These are phyloP conservation scores for Nasalis larvatus DNA, from an alignment of 2,113 vertebrate genomes.

Conservation along the genomic window DNA sequence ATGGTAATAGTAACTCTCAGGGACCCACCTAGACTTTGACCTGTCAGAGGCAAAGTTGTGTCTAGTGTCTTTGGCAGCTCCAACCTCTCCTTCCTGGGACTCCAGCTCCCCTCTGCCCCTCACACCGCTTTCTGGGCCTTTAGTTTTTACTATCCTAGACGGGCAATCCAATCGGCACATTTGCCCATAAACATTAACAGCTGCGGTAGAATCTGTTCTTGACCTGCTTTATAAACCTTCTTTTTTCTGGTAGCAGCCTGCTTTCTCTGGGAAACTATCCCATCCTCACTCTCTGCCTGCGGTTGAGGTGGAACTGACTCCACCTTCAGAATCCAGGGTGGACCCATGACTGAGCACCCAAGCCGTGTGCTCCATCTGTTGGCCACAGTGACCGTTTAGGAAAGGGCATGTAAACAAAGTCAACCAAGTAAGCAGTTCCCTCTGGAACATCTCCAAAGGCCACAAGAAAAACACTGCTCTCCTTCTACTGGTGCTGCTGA, in stretches of 20 bases:
- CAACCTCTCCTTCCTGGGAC: not conserved
- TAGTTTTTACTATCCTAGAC: not conserved
- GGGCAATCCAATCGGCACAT: not conserved
- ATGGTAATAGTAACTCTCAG: not conserved
- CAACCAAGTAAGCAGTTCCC: not conserved
- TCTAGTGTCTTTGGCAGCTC: too few species aligned
- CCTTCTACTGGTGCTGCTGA: not conserved
- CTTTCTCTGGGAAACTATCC: not conserved
- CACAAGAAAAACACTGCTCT: not conserved
- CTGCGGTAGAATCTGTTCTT: not conserved
- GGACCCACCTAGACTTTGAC: not conserved
- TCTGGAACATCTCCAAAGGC: not conserved
- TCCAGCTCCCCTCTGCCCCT: too few species aligned
- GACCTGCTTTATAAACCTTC: not conserved
- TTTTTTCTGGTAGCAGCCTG: not conserved
- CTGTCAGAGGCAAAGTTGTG: not conserved
- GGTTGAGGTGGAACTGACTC: not conserved
- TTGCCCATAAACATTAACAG: not conserved
- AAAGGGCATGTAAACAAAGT: fast-evolving
- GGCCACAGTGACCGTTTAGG: not conserved
- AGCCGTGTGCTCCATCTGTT: not conserved
- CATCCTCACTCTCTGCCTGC: not conserved
- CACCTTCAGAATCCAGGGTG: not conserved
- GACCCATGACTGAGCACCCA: fast-evolving
- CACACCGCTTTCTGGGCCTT: not conserved